phyloP scores from a whole-genome alignment of 2,888 invertebrate species.

The Hedychridium roseum region DNA sequence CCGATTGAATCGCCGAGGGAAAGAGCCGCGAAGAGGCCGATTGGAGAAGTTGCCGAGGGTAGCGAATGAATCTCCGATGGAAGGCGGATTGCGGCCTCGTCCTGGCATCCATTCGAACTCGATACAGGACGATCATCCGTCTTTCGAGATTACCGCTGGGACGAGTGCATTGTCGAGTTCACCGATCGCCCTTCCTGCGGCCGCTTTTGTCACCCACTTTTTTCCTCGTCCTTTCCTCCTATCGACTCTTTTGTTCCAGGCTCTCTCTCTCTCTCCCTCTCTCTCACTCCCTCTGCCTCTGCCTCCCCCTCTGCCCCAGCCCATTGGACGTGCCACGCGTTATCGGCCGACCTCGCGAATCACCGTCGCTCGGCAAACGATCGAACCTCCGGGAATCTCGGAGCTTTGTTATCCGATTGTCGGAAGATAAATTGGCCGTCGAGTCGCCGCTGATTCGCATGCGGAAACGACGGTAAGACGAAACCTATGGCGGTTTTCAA shows the following conservation, averaged over 20 bases:
- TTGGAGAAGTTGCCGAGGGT: background rate
- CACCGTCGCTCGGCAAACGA: too few relatives aligned
- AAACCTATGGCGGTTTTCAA: too few relatives aligned
- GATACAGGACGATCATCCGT: conserved; percentile 32
- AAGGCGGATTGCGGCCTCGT: background rate
- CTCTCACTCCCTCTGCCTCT: conserved; percentile 20
- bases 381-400: too few relatives aligned
- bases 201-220: conserved; percentile 22
- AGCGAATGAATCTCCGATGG: background rate
- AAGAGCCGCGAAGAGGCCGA: too few relatives aligned
- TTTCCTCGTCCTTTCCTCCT: conserved; percentile 1
- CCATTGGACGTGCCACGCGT: too few relatives aligned
- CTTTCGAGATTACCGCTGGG: conserved; percentile 27
- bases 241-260: too few relatives aligned
- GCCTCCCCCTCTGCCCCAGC: conserved; percentile 2
- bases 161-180: conserved; percentile 35
- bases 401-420: too few relatives aligned
- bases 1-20: too few relatives aligned
- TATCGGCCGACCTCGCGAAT: too few relatives aligned
- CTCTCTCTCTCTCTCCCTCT: background rate
- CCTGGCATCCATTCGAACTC: conserved; percentile 22
- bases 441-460: too few relatives aligned
- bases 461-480: too few relatives aligned
- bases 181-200: conserved; percentile 21
- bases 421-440: too few relatives aligned